Percentiles rank a stretch among this genome's conserved stretches.
Evolutionary conservation across 2,888 invertebrate species (phyloP).

Genomic region (Mylabris sibirica): DNA sequence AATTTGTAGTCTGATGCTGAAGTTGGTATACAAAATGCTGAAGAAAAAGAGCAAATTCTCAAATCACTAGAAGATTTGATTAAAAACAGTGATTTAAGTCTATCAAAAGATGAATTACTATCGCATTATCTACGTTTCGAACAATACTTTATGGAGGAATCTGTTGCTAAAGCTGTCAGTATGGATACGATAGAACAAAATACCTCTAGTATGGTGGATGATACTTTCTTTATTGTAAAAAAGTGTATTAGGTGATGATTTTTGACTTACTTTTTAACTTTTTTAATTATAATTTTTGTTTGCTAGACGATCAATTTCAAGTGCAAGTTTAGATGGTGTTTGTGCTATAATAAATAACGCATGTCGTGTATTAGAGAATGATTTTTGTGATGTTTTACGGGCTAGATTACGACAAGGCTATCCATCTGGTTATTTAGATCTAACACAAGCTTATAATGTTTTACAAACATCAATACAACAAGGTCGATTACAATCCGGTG

Average conservation of each 20-base stretch:
- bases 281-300: slow-evolving; percentile 25
- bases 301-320: slow-evolving; percentile 84
- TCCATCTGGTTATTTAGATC: slow-evolving; percentile 78
- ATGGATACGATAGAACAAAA: slow-evolving; percentile 77
- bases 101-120: slow-evolving; percentile 82
- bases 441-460: slow-evolving; percentile 84
- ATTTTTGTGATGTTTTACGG: slow-evolving; percentile 77
- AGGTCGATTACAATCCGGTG: slow-evolving; percentile 79
- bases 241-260: slow-evolving; percentile 84
- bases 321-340: slow-evolving; percentile 92
- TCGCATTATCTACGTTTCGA: slow-evolving; percentile 91
- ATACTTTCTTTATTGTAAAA: slow-evolving; percentile 95
- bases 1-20: slow-evolving; percentile 69
- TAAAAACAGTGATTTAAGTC: slow-evolving; percentile 75
- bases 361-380: slow-evolving; percentile 84
- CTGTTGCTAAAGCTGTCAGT: slow-evolving; percentile 87
- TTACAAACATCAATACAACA: slow-evolving; percentile 82
- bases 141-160: slow-evolving; percentile 94
- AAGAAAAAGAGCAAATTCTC: slow-evolving; percentile 61
- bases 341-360: slow-evolving; percentile 97
- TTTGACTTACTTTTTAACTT: slow-evolving; percentile 16
- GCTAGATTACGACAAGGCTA: slow-evolving; percentile 80
- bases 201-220: slow-evolving; percentile 94
- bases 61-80: slow-evolving; percentile 71
- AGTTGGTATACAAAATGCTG: slow-evolving; percentile 64